Base-by-base conservation (phyloP, 2,888 invertebrate species). In the Epiblema foenella region DNA sequence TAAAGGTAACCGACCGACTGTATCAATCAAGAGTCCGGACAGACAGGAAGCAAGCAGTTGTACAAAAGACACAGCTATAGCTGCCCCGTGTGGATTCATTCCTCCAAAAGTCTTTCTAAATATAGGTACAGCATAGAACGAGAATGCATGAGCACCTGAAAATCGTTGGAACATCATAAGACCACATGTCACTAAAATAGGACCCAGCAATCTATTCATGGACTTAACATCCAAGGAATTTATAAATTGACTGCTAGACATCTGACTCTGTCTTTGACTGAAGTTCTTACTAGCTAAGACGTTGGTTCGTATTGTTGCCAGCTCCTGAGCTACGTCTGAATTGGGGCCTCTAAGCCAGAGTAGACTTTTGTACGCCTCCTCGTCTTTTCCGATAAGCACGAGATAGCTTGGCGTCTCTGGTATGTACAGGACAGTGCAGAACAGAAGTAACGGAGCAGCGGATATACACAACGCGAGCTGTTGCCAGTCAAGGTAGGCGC, bases 371-470 rank as follows among this genome's bases (percentile, higher is more conserved):
- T 93, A 93, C 0, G 94, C 94, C 77, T 94, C 94, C 74, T 95
- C 95, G 80, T 97, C 97, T 81, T 95, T 94, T 1, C 97, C 97
- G 68, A 95, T 95, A 1, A 97, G 94, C 4, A 97, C 95, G 73
- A 97, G 94, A 87, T 96, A 97, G 82, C 97, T 96, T 17, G 98
- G 98, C 51, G 98, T 98, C 91, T 98, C 98, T 39, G 98, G 98
- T 81, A 98, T 96, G 85, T 96, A 96, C 65, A 96, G 94, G 69
- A 97, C 95, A 8, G 96, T 95, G 74, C 96, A 92, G 87, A 97
- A 96, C 73, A 97, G 95, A 73, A 97, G 94, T 67, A 97, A 92
- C 1, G 97, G 97, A 10, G 97, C 96, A 49, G 97, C 94, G 10
- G 97, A 96, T 74, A 97, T 97, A 75, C 97, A 94, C 46, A 96